phyloP scores from a whole-genome alignment of 2,888 invertebrate genomes.

The Bimastos eiseni region DNA sequence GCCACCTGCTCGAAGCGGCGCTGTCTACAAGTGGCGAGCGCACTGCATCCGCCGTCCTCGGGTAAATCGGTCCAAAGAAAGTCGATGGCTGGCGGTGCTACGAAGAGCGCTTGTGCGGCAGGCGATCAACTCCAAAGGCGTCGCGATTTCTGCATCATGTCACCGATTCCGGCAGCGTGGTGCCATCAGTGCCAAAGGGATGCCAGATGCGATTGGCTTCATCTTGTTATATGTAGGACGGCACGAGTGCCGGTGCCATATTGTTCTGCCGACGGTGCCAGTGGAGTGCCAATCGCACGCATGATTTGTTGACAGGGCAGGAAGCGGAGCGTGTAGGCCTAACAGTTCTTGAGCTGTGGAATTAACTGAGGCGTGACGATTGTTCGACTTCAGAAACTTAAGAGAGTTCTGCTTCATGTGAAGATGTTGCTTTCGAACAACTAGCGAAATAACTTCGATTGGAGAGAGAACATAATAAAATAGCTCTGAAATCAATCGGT shows the following conservation, averaged over 20 bases:
- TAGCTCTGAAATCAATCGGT: too few species aligned
- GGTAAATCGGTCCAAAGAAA: not conserved
- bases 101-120: not conserved
- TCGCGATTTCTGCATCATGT: not conserved
- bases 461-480: too few species aligned
- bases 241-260: not conserved
- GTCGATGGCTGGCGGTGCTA: not conserved
- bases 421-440: too few species aligned
- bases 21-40: not conserved
- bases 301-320: not conserved
- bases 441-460: too few species aligned
- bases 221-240: not conserved
- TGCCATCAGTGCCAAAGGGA: not conserved
- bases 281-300: not conserved
- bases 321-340: not conserved
- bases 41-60: not conserved
- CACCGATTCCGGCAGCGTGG: not conserved
- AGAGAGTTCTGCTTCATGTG: too few species aligned
- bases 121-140: not conserved
- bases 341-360: not conserved
- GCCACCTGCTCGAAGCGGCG: too few species aligned
- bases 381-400: not conserved
- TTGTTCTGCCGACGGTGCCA: not conserved
- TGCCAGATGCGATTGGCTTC: not conserved
- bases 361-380: not conserved